These are phyloP conservation scores for Eurosta solidaginis DNA, from an alignment of 1,140 invertebrate species.

Conservation along the genomic window DNA sequence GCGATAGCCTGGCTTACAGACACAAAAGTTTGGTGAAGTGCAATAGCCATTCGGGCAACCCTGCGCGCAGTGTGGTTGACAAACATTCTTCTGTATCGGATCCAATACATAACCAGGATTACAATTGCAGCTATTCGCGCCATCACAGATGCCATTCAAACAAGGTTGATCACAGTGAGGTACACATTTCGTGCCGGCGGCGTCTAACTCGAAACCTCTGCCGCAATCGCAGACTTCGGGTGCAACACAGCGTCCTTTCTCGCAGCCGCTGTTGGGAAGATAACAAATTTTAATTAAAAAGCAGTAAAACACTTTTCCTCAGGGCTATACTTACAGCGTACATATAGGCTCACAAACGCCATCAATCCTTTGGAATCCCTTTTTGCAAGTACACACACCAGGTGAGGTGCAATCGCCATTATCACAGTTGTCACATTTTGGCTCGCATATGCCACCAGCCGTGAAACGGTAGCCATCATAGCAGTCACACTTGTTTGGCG, in stretches of 20 bases:
- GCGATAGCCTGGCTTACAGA: conserved; percentile 65
- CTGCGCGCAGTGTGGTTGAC: conserved; percentile 65
- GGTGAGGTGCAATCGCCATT: conserved; percentile 64
- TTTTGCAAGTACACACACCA: conserved; percentile 62
- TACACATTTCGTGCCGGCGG: conserved; percentile 54
- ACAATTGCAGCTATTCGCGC: conserved; percentile 62
- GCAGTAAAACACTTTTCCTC: not conserved
- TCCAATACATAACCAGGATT: conserved; percentile 61
- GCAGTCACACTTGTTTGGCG: conserved; percentile 64
- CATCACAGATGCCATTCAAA: conserved; percentile 63
- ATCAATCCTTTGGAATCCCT: conserved; percentile 59
- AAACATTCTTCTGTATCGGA: conserved; percentile 59
- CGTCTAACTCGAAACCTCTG: conserved; percentile 51
- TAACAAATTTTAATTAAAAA: not conserved
- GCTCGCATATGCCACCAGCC: conserved; percentile 57
- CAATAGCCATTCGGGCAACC: conserved; percentile 69
- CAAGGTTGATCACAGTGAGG: conserved; percentile 62
- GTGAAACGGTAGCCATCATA: conserved; percentile 56
- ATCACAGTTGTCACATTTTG: conserved; percentile 60
- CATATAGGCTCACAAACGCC: conserved; percentile 64
- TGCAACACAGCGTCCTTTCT: conserved; percentile 62
- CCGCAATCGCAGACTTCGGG: conserved; percentile 64
- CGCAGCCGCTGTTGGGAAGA: conserved; percentile 56
- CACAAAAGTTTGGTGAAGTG: conserved; percentile 64
- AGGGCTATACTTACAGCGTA: conserved; percentile 42